Conservation (phyloP, 2,113 vertebrate species). For the Pyrgilauda ruficollis region DNA sequence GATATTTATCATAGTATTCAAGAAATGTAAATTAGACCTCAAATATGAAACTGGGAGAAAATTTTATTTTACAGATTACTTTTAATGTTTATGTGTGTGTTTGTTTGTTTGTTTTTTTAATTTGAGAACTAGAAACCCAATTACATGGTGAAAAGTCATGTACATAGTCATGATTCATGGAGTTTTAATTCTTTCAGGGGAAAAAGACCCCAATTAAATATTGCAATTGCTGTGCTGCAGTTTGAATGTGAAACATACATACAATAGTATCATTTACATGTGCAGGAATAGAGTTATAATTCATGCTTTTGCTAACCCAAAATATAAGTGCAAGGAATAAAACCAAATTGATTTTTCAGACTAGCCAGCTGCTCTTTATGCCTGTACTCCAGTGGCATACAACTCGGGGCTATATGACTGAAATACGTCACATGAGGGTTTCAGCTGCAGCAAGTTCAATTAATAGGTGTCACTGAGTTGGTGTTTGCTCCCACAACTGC, state of each 20-base stretch:
- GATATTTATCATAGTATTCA: neutral
- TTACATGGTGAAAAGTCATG: neutral
- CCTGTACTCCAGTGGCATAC: accelerated
- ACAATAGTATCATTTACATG: neutral
- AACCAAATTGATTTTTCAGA: neutral
- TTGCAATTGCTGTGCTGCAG: neutral
- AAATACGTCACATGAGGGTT: neutral
- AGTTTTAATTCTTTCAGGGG: neutral
- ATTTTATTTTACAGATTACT: neutral
- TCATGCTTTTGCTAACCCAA: neutral
- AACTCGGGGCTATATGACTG: accelerated
- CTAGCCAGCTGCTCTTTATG: neutral
- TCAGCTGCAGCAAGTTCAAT: neutral
- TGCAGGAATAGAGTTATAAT: neutral
- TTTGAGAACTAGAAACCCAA: neutral
- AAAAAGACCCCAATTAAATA: neutral
- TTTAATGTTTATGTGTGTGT: neutral
- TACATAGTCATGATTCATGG: neutral
- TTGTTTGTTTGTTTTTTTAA: neutral
- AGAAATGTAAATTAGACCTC: neutral
- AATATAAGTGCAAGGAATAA: neutral
- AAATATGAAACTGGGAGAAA: neutral
- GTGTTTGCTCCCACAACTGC: neutral
- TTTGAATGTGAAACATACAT: neutral
- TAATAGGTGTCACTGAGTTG: neutral